These are phyloP conservation scores for Poeciliopsis retropinna DNA, from an alignment of 2,113 vertebrate genomes.

Conservation along the genomic window DNA sequence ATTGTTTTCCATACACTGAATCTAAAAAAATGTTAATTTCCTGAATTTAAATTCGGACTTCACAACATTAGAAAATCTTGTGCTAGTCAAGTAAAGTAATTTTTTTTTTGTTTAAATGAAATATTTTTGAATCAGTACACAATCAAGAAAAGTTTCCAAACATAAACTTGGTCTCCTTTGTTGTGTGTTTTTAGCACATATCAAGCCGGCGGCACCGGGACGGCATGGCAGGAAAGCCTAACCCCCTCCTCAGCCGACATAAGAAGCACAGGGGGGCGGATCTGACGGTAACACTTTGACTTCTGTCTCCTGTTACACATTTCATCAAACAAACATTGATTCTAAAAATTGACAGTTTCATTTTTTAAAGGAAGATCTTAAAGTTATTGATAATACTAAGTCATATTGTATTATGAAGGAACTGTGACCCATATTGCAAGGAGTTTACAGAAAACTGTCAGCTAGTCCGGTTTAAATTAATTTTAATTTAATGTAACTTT, in stretches of 20 bases:
- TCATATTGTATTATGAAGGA: too few relatives aligned
- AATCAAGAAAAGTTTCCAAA: background rate
- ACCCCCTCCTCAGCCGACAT: constrained; percentile 90
- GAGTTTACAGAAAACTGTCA: too few relatives aligned
- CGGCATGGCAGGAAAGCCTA: constrained; percentile 92
- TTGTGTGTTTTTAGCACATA: constrained; percentile 85
- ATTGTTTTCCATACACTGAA: background rate
- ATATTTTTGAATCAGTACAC: background rate
- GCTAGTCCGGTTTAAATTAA: too few relatives aligned
- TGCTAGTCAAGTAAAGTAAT: too few relatives aligned
- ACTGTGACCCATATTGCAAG: too few relatives aligned
- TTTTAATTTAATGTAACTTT: too few relatives aligned
- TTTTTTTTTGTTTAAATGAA: background rate
- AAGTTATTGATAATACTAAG: too few relatives aligned
- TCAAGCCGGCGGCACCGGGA: constrained; percentile 94
- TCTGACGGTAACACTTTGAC: constrained; percentile 82
- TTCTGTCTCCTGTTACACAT: constrained; percentile 6
- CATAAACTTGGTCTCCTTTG: background rate
- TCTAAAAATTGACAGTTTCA: background rate
- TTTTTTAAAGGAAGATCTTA: too few relatives aligned
- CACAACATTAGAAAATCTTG: background rate
- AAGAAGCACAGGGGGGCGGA: constrained; percentile 90
- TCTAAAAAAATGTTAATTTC: background rate
- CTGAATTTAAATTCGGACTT: background rate
- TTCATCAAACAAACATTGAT: constrained; percentile 25